phyloP scores from a whole-genome alignment of 2,113 vertebrate genomes.

The Sinocyclocheilus maitianheensis region DNA sequence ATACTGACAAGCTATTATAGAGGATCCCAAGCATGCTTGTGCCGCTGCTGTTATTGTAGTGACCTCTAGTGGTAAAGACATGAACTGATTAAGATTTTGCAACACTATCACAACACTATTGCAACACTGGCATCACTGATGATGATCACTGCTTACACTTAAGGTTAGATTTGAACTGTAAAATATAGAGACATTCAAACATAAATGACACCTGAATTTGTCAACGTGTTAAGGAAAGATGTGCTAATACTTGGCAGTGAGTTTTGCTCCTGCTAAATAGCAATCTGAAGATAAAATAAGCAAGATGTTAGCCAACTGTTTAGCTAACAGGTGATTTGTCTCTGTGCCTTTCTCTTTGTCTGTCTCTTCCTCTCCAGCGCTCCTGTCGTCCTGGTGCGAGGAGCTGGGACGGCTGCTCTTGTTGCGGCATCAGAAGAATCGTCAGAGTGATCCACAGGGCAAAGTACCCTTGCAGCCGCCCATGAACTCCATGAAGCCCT shows the following conservation, averaged over 20 bases:
- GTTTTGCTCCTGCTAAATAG: not conserved
- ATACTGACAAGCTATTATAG: slow-evolving; percentile 67
- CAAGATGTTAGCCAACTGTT: not conserved
- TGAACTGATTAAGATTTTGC: slow-evolving; percentile 27
- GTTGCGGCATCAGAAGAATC: slow-evolving; percentile 98
- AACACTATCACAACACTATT: not conserved
- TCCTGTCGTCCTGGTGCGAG: slow-evolving; percentile 99
- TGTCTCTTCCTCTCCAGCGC: slow-evolving; percentile 76
- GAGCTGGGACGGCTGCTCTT: slow-evolving; percentile 96
- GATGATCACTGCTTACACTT: not conserved
- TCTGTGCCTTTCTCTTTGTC: slow-evolving; percentile 11
- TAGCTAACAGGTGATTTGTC: not conserved
- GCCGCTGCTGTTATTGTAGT: slow-evolving; percentile 36
- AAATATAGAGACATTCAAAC: not conserved
- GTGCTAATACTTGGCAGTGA: not conserved
- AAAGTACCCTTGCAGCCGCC: slow-evolving; percentile 98
- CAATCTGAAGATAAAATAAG: not conserved
- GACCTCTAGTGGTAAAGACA: slow-evolving; percentile 52
- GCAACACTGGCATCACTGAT: not conserved
- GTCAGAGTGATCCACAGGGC: slow-evolving; percentile 94
- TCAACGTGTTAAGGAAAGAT: not conserved
- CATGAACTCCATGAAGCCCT: slow-evolving; percentile 99
- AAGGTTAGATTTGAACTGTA: too few relatives aligned
- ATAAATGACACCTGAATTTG: not conserved
- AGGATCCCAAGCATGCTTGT: slow-evolving; percentile 56